A percentile compares a stretch with the other conserved stretches of the same genome.
phyloP scores from a whole-genome alignment of 2,797 vertebrate species.

The Brachyalestes nurse region DNA sequence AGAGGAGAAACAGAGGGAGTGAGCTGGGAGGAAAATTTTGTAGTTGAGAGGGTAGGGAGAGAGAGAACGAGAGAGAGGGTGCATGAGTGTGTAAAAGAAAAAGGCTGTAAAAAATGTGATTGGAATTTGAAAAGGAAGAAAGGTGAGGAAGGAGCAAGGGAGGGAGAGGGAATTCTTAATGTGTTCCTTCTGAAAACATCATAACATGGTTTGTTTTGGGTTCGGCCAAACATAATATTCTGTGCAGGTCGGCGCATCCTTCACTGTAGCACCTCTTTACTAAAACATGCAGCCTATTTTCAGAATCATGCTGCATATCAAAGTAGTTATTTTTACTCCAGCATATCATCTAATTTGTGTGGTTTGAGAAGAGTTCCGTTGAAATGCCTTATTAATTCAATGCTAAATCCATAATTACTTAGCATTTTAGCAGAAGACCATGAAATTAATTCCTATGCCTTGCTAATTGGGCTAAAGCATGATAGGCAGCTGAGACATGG shows the following conservation, averaged over 20 bases:
- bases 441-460: conserved; percentile 3
- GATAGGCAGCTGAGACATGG: background rate
- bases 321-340: background rate
- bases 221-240: background rate
- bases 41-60: background rate
- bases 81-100: background rate
- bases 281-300: background rate
- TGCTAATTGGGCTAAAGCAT: conserved; percentile 1
- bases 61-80: background rate
- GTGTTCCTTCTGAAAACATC: background rate
- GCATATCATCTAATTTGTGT: conserved; percentile 4
- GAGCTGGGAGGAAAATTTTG: background rate
- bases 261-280: background rate
- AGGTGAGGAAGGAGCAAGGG: background rate
- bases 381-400: conserved; percentile 3
- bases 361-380: background rate
- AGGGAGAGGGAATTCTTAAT: conserved; percentile 24
- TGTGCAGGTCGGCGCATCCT: background rate
- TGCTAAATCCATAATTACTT: conserved; percentile 17
- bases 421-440: conserved; percentile 9
- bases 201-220: background rate
- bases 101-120: background rate
- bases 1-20: background rate
- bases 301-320: background rate
- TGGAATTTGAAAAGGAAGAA: background rate